A percentile compares a stretch with the other conserved stretches of the same genome.
Evolutionary conservation across 2,888 invertebrate species (phyloP).

Genomic region (Pandemis heparana): DNA sequence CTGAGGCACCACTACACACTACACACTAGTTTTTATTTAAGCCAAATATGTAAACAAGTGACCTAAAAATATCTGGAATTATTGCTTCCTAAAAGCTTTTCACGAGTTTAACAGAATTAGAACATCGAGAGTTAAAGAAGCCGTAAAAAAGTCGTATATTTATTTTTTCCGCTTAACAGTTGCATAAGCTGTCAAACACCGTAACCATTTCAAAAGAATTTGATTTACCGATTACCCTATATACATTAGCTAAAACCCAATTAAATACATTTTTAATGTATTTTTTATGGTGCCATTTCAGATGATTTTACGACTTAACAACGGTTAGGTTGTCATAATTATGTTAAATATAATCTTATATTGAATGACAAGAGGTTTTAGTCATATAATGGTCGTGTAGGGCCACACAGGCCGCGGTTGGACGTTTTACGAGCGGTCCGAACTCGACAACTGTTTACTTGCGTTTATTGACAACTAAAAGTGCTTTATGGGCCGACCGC

Average conservation of each 20-base stretch:
- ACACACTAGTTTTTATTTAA: neutral
- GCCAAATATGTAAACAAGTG: neutral
- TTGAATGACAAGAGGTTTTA: slow-evolving; percentile 28
- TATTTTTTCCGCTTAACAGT: slow-evolving; percentile 36
- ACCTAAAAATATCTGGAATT: slow-evolving; percentile 4
- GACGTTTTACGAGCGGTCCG: slow-evolving; percentile 59
- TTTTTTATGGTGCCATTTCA: slow-evolving; percentile 23
- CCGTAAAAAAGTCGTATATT: slow-evolving; percentile 39
- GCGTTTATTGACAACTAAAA: slow-evolving; percentile 72
- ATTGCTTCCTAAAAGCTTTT: slow-evolving; percentile 16
- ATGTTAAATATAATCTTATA: slow-evolving; percentile 37
- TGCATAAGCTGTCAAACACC: slow-evolving; percentile 38
- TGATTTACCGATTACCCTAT: slow-evolving; percentile 26
- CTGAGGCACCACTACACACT: too few relatives aligned
- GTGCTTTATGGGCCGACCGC: slow-evolving; percentile 62
- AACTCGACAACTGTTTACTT: slow-evolving; percentile 65
- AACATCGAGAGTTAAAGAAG: slow-evolving; percentile 34
- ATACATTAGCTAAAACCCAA: slow-evolving; percentile 32
- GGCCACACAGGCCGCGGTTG: slow-evolving; percentile 65
- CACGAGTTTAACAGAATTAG: slow-evolving; percentile 31
- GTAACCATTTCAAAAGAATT: slow-evolving; percentile 19
- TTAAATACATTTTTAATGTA: slow-evolving; percentile 35
- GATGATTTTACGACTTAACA: slow-evolving; percentile 31
- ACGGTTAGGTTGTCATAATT: slow-evolving; percentile 40
- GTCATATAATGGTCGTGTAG: slow-evolving; percentile 48